Base-by-base conservation (phyloP, 2,113 vertebrate species). In the Brienomyrus longianalis region DNA sequence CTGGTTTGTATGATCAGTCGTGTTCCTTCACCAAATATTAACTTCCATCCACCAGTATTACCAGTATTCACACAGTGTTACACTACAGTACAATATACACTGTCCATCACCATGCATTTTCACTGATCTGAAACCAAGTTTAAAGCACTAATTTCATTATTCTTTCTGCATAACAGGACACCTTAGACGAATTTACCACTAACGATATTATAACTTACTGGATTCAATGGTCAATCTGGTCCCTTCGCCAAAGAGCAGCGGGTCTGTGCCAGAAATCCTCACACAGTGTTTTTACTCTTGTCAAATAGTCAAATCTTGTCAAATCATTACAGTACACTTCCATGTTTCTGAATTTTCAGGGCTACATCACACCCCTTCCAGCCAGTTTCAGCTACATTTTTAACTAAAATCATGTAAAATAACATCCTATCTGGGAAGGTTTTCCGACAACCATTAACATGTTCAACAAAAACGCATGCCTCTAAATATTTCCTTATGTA, bases 11-110 rank as follows among this genome's bases (percentile, higher is more conserved):
- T 45, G 43, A 45, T 8, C 45, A 88, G n/a, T 45, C 31, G 70
- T 31, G 88, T 90, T 70, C 89, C 89, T 31, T 86, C 54, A 23
- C 59, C 47, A 35, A 77, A 77, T 35, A 80, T 39, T 5, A 50
- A 0, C 45, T 50, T 89, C n/a, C n/a, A n/a, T n/a, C n/a, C n/a
- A n/a, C n/a, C n/a, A n/a, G n/a, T n/a, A n/a, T n/a, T n/a, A n/a
- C n/a, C n/a, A n/a, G n/a, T n/a, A n/a, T n/a, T n/a, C 87, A 66
- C 62, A 66, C 59, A 47, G 43, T 74, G 85, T n/a, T 52, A 52
- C 11, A 56, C 13, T 45, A n/a, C 50, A 62, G 5, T 15, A 89
- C 85, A 87, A 31, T 27, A 56, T 8, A 31, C 8, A 50, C 10
- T 39, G 43, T 51, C 83, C 43, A 0, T 13, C 2, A 85, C 9